Conservation (phyloP, 2,113 vertebrate genomes). For the Galeopterus variegatus region DNA sequence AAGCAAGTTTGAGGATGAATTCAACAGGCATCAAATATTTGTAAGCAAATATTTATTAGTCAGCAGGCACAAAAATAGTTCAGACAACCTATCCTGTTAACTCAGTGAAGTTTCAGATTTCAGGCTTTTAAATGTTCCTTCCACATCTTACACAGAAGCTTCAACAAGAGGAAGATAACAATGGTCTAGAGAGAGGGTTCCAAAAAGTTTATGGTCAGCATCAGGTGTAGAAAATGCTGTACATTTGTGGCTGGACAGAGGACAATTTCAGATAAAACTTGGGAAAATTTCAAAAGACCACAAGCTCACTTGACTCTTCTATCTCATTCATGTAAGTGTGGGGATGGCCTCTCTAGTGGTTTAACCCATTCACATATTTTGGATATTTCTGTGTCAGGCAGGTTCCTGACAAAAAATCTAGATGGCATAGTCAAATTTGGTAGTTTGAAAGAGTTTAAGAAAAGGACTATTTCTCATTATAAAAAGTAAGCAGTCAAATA, state of each 20-base stretch:
- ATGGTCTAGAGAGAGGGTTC: not conserved
- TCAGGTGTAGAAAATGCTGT: not conserved
- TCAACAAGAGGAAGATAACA: not conserved
- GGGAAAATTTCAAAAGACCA: not conserved
- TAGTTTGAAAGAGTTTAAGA: not conserved
- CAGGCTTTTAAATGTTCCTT: not conserved
- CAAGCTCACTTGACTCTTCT: not conserved
- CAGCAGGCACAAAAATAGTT: not conserved
- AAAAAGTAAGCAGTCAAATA: not conserved
- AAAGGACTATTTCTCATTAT: not conserved
- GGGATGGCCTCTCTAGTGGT: not conserved
- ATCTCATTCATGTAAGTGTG: not conserved
- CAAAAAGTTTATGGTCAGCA: not conserved
- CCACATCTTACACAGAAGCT: not conserved
- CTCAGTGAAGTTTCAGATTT: not conserved
- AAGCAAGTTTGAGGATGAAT: slow-evolving; percentile 18
- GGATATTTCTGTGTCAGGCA: not conserved
- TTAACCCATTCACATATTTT: not conserved
- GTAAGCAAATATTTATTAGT: slow-evolving; percentile 17
- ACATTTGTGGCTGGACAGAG: not conserved
- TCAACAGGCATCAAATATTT: slow-evolving; percentile 3
- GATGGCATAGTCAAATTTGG: not conserved
- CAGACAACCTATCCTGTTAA: not conserved
- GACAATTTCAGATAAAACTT: not conserved
- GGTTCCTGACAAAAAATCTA: not conserved